Evolutionary conservation across 1,140 invertebrate genomes (phyloP).

Genomic region (Drosophila nigromelanica): DNA sequence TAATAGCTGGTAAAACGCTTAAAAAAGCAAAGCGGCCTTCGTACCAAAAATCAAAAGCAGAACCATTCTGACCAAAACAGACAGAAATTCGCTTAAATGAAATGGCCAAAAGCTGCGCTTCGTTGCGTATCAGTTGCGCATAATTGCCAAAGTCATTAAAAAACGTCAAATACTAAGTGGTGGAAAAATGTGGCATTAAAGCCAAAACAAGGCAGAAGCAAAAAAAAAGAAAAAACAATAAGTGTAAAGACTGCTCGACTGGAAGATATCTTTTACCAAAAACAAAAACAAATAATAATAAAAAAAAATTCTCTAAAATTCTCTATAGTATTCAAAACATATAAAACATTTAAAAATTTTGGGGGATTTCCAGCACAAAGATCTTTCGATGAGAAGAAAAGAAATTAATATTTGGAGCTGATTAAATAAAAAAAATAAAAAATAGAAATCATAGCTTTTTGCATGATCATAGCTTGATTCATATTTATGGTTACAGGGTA

Average conservation of each 20-base stretch:
- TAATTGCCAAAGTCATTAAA: conserved; percentile 74
- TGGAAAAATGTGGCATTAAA: conserved; percentile 44
- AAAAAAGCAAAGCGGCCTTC: conserved; percentile 19
- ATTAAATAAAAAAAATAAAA: too few species aligned
- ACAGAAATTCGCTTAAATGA: conserved; percentile 13
- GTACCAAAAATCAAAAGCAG: conserved; percentile 49
- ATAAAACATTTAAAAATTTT: too few species aligned
- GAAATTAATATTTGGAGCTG: too few species aligned
- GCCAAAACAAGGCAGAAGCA: conserved; percentile 10
- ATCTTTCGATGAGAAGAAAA: too few species aligned
- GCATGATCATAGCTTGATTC: neutral
- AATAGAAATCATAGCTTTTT: too few species aligned
- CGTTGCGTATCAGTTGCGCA: conserved; percentile 72
- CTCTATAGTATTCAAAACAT: too few species aligned
- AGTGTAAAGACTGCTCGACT: neutral
- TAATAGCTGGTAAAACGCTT: neutral
- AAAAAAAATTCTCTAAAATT: too few species aligned
- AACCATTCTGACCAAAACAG: conserved; percentile 58
- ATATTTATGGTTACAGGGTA: conserved; percentile 17
- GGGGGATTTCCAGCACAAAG: too few species aligned
- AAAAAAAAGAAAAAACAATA: neutral
- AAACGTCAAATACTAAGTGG: conserved; percentile 44
- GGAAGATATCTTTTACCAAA: neutral
- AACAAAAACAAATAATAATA: too few species aligned
- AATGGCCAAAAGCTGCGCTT: conserved; percentile 73